These are phyloP conservation scores for Agonopterix heracliana DNA, from an alignment of 2,888 invertebrate species.

Conservation along the genomic window DNA sequence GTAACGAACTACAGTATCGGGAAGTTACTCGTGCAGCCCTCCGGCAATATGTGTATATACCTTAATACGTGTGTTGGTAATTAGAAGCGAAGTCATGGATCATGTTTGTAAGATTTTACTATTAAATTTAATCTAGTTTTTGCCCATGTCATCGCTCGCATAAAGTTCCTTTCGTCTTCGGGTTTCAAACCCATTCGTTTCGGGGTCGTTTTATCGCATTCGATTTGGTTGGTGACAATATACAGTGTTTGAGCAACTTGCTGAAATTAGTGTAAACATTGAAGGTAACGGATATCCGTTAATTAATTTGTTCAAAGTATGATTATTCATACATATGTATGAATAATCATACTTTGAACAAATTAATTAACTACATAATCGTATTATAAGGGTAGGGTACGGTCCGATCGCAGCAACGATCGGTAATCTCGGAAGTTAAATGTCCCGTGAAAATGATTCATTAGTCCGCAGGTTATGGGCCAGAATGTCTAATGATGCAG, in stretches of 20 bases:
- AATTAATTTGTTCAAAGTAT: slow-evolving; percentile 8
- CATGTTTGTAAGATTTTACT: too few relatives aligned
- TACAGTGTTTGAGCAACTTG: too few relatives aligned
- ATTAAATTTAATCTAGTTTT: too few relatives aligned
- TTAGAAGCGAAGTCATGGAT: too few relatives aligned
- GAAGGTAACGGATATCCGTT: slow-evolving; percentile 1
- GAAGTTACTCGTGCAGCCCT: slow-evolving; percentile 14
- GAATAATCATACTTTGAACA: not conserved
- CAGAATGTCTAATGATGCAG: slow-evolving; percentile 12
- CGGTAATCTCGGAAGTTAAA: slow-evolving; percentile 17
- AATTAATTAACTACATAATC: slow-evolving; percentile 15
- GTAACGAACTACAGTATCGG: slow-evolving; percentile 20
- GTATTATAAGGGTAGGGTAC: slow-evolving; percentile 7
- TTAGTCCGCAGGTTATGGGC: slow-evolving; percentile 11
- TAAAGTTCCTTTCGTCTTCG: too few relatives aligned
- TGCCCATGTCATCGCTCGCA: too few relatives aligned
- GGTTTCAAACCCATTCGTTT: too few relatives aligned
- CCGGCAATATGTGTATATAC: slow-evolving; percentile 4
- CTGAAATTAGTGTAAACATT: too few relatives aligned
- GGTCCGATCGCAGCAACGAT: slow-evolving; percentile 8
- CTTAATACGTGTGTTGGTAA: too few relatives aligned
- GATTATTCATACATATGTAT: not conserved
- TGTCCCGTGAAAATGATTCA: slow-evolving; percentile 19
- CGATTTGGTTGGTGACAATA: too few relatives aligned
- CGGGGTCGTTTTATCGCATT: too few relatives aligned